Evolutionary conservation across 2,113 vertebrate genomes (phyloP).

Genomic region (Pangasianodon hypophthalmus): DNA sequence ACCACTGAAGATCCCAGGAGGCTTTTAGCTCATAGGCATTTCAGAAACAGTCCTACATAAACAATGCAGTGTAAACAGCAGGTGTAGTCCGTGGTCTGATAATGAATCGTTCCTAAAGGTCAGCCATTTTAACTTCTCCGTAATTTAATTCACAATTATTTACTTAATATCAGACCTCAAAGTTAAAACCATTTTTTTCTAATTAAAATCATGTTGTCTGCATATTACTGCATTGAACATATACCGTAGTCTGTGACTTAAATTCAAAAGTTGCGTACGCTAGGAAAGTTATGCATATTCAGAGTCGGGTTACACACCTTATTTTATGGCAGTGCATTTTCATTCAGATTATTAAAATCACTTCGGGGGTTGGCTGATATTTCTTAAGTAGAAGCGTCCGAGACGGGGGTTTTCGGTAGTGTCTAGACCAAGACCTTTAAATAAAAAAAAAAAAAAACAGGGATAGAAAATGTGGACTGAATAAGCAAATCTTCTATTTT

Average conservation of each 20-base stretch:
- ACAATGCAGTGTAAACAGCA: neutral
- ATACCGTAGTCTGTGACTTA: neutral
- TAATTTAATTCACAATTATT: neutral
- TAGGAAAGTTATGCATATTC: neutral
- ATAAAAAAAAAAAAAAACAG: no score
- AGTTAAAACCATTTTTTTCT: neutral
- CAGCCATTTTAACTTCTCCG: neutral
- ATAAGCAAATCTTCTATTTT: no score
- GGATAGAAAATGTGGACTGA: no score
- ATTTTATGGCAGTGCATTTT: neutral
- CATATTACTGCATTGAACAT: neutral
- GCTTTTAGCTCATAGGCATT: constrained; percentile 20
- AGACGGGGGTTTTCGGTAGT: no score
- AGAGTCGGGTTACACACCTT: neutral
- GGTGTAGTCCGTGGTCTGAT: neutral
- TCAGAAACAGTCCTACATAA: constrained; percentile 22
- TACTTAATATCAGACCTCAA: neutral
- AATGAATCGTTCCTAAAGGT: neutral
- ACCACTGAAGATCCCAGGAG: constrained; percentile 17
- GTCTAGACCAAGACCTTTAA: no score
- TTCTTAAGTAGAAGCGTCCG: no score
- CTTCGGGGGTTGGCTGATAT: no score
- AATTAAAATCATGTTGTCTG: no score
- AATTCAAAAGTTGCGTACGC: neutral
- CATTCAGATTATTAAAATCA: neutral